phyloP scores from a whole-genome alignment of 2,113 vertebrate species.

The Scopus umbretta region DNA sequence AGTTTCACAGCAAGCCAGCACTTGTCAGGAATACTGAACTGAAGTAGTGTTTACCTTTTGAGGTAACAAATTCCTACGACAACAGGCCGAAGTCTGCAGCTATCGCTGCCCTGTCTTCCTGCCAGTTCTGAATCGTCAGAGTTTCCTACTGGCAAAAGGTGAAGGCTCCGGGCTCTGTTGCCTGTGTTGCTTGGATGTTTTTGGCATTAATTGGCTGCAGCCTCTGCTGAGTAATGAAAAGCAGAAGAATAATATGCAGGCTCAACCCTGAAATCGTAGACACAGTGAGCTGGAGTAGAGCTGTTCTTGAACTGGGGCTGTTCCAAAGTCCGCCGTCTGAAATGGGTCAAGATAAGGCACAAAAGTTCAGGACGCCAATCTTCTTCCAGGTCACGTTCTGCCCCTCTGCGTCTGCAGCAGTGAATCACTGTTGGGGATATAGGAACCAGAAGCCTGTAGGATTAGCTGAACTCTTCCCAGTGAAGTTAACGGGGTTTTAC shows the following conservation, averaged over 20 bases:
- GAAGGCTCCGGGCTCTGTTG: background rate
- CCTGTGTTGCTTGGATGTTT: slow-evolving; percentile 29
- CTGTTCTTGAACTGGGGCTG: background rate
- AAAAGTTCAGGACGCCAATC: background rate
- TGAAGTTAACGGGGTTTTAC: background rate
- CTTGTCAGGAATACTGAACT: background rate
- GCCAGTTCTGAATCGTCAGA: background rate
- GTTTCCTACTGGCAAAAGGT: background rate
- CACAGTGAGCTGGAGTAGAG: background rate
- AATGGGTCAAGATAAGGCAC: rapidly evolving
- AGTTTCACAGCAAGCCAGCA: background rate
- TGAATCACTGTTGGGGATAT: background rate
- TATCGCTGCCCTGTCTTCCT: background rate
- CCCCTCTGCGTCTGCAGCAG: background rate
- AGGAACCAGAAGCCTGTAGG: background rate
- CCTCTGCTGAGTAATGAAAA: slow-evolving; percentile 42
- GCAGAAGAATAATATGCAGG: background rate
- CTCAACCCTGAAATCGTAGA: background rate
- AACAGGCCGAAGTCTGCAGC: background rate
- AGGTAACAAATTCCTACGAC: background rate
- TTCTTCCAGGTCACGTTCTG: background rate
- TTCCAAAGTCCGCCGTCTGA: background rate
- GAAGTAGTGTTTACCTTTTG: background rate
- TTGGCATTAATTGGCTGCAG: slow-evolving; percentile 3
- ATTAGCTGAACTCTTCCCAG: background rate